phyloP scores from a whole-genome alignment of 2,797 vertebrate genomes.

The Corythornis leucogaster region DNA sequence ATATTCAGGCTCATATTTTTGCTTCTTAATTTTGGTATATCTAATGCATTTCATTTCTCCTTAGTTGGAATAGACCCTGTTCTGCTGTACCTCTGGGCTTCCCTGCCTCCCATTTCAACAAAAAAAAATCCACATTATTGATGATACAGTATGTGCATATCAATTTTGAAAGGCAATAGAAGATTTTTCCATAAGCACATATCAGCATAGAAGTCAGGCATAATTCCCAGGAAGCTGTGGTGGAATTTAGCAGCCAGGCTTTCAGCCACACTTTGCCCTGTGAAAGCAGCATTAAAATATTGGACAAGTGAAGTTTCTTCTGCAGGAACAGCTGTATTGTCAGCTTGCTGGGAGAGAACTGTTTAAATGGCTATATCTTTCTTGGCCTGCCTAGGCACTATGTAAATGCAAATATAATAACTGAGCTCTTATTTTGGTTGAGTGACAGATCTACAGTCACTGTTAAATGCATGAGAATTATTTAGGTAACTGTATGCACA shows the following conservation, averaged over 20 bases:
- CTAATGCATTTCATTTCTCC: neutral
- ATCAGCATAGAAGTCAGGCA: neutral
- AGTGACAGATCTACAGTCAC: neutral
- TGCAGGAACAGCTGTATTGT: neutral
- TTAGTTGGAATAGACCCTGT: neutral
- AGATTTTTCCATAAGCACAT: neutral
- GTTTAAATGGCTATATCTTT: neutral
- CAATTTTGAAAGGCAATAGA: neutral
- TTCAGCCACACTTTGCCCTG: fast-evolving
- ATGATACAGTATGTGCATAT: neutral
- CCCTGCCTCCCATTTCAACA: neutral
- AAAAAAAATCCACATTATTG: neutral
- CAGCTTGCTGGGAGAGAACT: neutral
- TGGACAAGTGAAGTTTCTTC: neutral
- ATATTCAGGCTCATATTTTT: neutral
- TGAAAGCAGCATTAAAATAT: neutral
- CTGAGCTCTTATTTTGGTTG: neutral
- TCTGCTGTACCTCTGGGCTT: neutral
- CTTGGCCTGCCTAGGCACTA: neutral
- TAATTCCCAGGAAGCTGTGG: neutral
- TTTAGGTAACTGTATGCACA: neutral
- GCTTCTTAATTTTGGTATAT: neutral
- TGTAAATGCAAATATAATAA: neutral
- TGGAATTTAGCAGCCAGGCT: neutral
- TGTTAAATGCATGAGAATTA: neutral